A percentile compares a stretch with the other conserved stretches of the same genome.
Evolutionary conservation across 2,797 vertebrate genomes (phyloP).

Genomic region (Ctenopoma multispine): DNA sequence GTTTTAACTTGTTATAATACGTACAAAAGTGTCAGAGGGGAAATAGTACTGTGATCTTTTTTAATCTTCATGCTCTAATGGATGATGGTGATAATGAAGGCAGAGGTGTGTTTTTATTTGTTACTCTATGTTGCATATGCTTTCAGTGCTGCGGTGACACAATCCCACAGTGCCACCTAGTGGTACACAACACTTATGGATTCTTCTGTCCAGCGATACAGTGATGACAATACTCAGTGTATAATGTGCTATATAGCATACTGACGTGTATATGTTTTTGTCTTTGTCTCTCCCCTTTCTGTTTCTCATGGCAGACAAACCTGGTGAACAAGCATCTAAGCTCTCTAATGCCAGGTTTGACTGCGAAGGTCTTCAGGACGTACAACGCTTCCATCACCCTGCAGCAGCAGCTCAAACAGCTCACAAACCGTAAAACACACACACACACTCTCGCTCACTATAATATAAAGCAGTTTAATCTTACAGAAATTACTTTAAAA

Average conservation of each 20-base stretch:
- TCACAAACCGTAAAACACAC: slow-evolving; percentile 78
- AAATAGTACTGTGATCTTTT: slow-evolving; percentile 43
- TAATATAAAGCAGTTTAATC: slow-evolving; percentile 4
- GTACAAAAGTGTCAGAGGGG: slow-evolving; percentile 55
- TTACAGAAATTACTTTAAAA: neutral
- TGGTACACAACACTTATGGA: slow-evolving; percentile 4
- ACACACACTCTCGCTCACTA: neutral
- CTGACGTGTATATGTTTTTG: slow-evolving; percentile 1
- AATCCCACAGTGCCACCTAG: slow-evolving; percentile 76
- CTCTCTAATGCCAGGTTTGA: slow-evolving; percentile 84
- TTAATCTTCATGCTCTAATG: slow-evolving; percentile 57
- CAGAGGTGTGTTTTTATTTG: slow-evolving; percentile 39
- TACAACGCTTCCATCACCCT: slow-evolving; percentile 86
- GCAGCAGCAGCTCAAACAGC: slow-evolving; percentile 84
- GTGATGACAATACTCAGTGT: neutral
- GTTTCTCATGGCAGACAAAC: slow-evolving; percentile 65
- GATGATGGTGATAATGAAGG: slow-evolving; percentile 49
- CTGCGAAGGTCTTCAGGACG: slow-evolving; percentile 87
- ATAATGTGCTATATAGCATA: neutral
- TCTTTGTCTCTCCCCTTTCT: neutral
- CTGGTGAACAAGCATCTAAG: slow-evolving; percentile 82
- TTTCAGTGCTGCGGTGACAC: neutral
- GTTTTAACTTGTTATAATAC: slow-evolving; percentile 53
- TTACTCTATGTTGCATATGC: neutral
- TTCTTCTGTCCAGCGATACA: neutral